Conservation (phyloP, 2,797 vertebrate genomes). For the Philypnodon macrostomus region DNA sequence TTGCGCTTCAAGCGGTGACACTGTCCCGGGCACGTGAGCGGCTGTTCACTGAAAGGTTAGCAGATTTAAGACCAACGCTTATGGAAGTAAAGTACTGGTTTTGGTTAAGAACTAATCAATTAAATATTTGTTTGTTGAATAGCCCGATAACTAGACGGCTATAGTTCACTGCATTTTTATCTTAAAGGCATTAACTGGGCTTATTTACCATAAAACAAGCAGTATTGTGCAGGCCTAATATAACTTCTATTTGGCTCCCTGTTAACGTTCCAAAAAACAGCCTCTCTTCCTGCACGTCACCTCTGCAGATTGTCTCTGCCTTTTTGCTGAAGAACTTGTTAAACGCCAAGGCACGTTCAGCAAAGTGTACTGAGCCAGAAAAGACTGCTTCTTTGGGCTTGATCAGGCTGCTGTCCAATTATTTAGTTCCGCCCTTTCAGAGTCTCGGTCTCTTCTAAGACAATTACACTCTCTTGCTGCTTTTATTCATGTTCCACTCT, state of each 20-base stretch:
- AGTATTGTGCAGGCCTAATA: too few species aligned
- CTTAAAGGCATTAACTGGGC: too few species aligned
- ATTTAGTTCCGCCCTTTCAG: slow-evolving; percentile 18
- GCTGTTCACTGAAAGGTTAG: slow-evolving; percentile 12
- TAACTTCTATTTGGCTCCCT: neutral
- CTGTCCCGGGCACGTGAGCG: slow-evolving; percentile 27
- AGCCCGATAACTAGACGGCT: too few species aligned
- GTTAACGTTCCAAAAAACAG: neutral
- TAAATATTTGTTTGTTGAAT: too few species aligned
- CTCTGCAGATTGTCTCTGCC: slow-evolving; percentile 17
- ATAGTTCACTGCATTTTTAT: too few species aligned
- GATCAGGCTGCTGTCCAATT: slow-evolving; percentile 44
- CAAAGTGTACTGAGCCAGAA: slow-evolving; percentile 58
- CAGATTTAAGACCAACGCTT: slow-evolving; percentile 19
- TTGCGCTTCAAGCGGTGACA: slow-evolving; percentile 38
- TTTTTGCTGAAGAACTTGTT: slow-evolving; percentile 45
- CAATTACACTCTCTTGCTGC: too few species aligned
- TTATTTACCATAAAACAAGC: too few species aligned
- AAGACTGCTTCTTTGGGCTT: slow-evolving; percentile 51
- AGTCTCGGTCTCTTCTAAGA: neutral
- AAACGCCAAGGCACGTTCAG: slow-evolving; percentile 54
- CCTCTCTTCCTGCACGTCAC: slow-evolving; percentile 28
- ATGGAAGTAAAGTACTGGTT: slow-evolving; percentile 9
- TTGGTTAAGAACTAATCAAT: too few species aligned
- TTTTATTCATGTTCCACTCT: slow-evolving; percentile 9